Evolutionary conservation across 2,113 vertebrate species (phyloP).

Genomic region (Apaloderma vittatum): DNA sequence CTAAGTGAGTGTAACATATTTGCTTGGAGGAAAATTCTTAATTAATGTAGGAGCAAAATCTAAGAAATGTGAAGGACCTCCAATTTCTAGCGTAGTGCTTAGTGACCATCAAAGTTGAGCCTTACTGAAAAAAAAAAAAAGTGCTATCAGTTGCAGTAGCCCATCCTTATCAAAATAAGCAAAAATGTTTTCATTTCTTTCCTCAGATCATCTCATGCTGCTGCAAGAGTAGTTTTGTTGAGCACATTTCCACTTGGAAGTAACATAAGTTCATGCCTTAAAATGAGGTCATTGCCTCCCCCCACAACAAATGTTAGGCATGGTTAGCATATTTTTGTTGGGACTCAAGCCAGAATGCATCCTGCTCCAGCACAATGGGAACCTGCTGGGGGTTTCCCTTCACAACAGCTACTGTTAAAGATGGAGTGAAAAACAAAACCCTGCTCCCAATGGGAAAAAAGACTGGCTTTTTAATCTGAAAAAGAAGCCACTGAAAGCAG

Average conservation of each 20-base stretch:
- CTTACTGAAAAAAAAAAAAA: background rate
- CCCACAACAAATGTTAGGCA: constrained; percentile 61
- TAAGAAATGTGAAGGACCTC: background rate
- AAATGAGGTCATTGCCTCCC: constrained; percentile 43
- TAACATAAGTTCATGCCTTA: constrained; percentile 37
- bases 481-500: constrained; percentile 63
- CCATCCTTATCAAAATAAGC: background rate
- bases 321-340: constrained; percentile 66
- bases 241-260: constrained; percentile 37
- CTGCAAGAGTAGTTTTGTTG: background rate
- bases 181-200: background rate
- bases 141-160: background rate
- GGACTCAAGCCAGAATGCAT: constrained; percentile 66
- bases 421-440: constrained; percentile 61
- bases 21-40: background rate
- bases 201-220: background rate
- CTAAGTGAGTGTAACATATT: background rate
- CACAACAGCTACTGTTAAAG: constrained; percentile 70
- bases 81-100: background rate
- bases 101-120: background rate
- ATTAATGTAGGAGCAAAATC: background rate
- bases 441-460: constrained; percentile 43
- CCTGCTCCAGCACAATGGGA: constrained; percentile 66
- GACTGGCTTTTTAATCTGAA: constrained; percentile 70
- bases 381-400: constrained; percentile 72